Conservation (phyloP, 92 coral and sea anemone species). For the Palythoa caribaeorum region DNA sequence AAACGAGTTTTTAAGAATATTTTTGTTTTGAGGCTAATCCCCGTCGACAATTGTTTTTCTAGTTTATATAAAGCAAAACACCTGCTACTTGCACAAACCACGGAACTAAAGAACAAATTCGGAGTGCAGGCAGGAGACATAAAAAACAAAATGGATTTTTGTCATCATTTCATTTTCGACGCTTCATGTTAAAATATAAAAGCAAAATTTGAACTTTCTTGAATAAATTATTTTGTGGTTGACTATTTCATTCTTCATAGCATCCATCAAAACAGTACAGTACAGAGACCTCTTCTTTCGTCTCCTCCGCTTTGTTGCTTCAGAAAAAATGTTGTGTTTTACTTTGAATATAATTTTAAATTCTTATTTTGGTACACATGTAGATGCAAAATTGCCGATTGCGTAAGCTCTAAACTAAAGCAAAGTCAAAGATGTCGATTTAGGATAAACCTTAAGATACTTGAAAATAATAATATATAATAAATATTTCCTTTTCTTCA, state of each 20-base stretch:
- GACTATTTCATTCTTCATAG: not conserved
- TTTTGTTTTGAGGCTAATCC: not conserved
- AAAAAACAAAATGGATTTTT: not conserved
- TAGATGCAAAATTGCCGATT: not conserved
- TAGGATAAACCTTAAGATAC: not conserved
- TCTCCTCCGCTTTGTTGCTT: not conserved
- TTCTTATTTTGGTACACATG: not conserved
- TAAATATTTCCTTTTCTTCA: not conserved
- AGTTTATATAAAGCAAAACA: conserved; percentile 28
- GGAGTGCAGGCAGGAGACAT: not conserved
- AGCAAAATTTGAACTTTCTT: not conserved
- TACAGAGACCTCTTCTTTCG: not conserved
- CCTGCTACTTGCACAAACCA: conserved; percentile 27
- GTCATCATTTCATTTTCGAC: not conserved
- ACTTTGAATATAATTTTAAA: not conserved
- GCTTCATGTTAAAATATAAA: not conserved
- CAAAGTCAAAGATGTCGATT: not conserved
- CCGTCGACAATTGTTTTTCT: conserved; percentile 13
- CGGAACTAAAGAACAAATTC: conserved; percentile 5
- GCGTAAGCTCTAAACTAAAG: not conserved
- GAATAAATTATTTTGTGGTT: not conserved
- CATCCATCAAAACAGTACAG: not conserved
- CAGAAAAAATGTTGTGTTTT: not conserved
- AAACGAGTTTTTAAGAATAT: not conserved
- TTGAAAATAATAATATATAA: not conserved